Base-by-base conservation (phyloP, 2,888 invertebrate genomes). In the Abscondita cerata region DNA sequence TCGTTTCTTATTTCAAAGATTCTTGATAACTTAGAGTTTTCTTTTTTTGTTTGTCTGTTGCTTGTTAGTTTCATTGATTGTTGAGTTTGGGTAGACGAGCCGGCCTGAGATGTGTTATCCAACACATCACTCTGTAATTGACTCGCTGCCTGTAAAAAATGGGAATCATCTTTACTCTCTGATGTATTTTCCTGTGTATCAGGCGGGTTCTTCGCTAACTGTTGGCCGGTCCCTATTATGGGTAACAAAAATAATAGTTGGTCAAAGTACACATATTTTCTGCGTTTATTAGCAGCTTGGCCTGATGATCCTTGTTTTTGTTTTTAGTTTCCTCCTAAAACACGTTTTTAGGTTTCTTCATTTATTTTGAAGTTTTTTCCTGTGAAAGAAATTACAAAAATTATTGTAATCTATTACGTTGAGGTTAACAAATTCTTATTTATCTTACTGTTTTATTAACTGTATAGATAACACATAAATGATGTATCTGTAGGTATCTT, bases 221-320 rank as follows among this genome's bases (percentile, higher is more conserved):
- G 31, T 31, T 31, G 31, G 31, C 9, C 31, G 31, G 31, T 31
- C 31, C 31, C n/a, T n/a, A n/a, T n/a, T n/a, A 34, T 46, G 11
- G 54, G 54, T 16, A 52, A n/a, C n/a, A 52, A 13, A 52, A 52
- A 52, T 1, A 52, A 20, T 38, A 52, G 16, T 34, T 53, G 53
- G 15, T 53, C 41, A 12, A 53, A 53, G 53, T 53, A 53, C 11
- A 41, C 15, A 31, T 52, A 52, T 52, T 52, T 44, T n/a, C 44
- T 6, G 3, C 53, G 53, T 34, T 12, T 52, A 34, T 12, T 52
- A 52, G 46, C 20, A 38, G 25, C 44, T 41, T 58, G 54, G 34
- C 48, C 44, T 52, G n/a, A n/a, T n/a, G 44, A 44, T 31, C 60
- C 52, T 36, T 57, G 38, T 19, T 44, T 54, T 12, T 65, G 33